These are phyloP conservation scores for Tragelaphus imberbis DNA, from an alignment of 2,113 vertebrate species.

Conservation along the genomic window DNA sequence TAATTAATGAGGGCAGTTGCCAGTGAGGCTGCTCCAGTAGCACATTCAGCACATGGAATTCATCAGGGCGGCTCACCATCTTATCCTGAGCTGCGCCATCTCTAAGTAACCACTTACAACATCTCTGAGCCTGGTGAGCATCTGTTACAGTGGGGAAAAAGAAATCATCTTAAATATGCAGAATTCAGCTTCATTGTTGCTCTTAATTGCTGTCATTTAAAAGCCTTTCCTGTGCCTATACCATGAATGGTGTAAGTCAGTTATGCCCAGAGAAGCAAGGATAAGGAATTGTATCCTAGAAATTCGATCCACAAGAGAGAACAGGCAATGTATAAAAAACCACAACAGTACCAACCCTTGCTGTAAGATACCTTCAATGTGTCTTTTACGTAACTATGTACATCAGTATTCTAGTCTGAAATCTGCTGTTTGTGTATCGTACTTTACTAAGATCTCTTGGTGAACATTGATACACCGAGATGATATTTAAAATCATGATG, in stretches of 20 bases:
- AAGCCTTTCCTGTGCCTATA: not conserved
- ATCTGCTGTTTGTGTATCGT: fast-evolving
- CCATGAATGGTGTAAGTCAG: not conserved
- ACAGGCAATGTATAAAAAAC: fast-evolving
- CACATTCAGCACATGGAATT: too few species aligned
- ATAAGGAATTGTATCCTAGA: not conserved
- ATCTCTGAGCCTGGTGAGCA: fast-evolving
- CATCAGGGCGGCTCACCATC: fast-evolving
- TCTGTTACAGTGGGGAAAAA: not conserved
- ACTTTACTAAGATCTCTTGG: not conserved
- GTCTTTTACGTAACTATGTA: not conserved
- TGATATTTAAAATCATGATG: not conserved
- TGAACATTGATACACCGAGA: not conserved
- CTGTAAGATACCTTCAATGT: too few species aligned
- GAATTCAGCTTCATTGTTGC: not conserved
- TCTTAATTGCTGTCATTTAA: not conserved
- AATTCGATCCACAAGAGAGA: not conserved
- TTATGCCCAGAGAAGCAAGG: not conserved
- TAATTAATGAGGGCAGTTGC: not conserved
- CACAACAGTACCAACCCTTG: fast-evolving
- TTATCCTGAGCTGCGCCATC: fast-evolving
- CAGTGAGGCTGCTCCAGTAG: not conserved
- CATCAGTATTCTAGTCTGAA: not conserved
- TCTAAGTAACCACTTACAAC: fast-evolving
- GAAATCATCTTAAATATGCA: too few species aligned